Percentiles rank a stretch among this genome's conserved stretches.
phyloP scores from a whole-genome alignment of 2,113 vertebrate genomes.

The Pristiophorus japonicus region DNA sequence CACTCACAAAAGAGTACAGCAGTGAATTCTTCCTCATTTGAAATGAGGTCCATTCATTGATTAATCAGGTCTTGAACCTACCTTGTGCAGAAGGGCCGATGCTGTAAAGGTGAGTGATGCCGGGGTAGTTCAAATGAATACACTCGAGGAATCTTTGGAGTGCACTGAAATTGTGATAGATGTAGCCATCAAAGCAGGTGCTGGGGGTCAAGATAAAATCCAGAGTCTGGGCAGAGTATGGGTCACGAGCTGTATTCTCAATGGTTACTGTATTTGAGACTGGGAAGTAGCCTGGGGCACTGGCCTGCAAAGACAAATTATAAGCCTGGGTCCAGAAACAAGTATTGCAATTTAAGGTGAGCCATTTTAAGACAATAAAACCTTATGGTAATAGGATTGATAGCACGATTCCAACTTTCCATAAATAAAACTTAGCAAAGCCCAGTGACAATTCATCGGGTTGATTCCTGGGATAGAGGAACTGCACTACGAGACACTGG shows the following conservation, averaged over 20 bases:
- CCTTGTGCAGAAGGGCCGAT: background rate
- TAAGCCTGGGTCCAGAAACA: background rate
- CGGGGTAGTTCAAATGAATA: background rate
- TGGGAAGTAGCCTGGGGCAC: background rate
- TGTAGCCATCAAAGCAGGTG: background rate
- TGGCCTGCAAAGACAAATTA: slow-evolving; percentile 1
- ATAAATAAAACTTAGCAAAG: background rate
- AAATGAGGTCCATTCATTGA: background rate
- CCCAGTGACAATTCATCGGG: background rate
- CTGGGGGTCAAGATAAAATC: slow-evolving; percentile 14
- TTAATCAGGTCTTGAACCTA: background rate
- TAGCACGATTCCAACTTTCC: background rate
- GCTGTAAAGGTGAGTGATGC: background rate
- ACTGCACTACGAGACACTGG: background rate
- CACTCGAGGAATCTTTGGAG: background rate
- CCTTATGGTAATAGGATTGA: background rate
- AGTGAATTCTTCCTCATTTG: background rate
- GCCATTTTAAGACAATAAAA: background rate
- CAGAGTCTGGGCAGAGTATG: background rate
- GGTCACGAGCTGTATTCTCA: background rate
- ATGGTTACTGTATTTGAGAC: background rate
- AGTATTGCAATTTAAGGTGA: background rate
- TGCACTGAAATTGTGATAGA: slow-evolving; percentile 10
- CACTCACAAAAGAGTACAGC: background rate
- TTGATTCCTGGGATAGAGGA: background rate